Conservation (phyloP, 2,888 invertebrate genomes). For the Quadroppia sp. region DNA sequence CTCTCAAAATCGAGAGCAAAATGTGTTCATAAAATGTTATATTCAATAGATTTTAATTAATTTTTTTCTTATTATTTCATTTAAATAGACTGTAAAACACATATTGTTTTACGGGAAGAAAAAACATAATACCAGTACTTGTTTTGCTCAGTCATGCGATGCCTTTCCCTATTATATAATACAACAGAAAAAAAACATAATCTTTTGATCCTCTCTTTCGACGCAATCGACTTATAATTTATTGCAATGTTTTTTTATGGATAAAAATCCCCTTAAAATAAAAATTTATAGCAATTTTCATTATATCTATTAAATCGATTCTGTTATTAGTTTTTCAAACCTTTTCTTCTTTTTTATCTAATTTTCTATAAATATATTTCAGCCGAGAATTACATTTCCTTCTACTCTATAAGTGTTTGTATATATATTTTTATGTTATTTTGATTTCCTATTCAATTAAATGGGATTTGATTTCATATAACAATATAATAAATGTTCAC, state of each 20-base stretch:
- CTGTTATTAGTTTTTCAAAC: neutral
- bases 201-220: neutral
- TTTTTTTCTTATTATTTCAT: no score
- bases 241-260: neutral
- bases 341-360: neutral
- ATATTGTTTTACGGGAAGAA: neutral
- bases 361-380: neutral
- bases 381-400: neutral
- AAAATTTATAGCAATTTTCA: neutral
- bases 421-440: no score
- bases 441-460: no score
- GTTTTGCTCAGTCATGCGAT: neutral
- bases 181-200: no score
- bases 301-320: neutral
- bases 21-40: no score
- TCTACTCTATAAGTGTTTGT: no score
- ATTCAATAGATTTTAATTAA: no score
- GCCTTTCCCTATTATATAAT: no score
- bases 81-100: neutral
- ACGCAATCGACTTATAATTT: neutral
- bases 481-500: no score
- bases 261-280: neutral
- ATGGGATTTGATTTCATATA: no score
- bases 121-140: no score
- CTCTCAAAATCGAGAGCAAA: no score